Base-by-base conservation (phyloP, 1,140 invertebrate species). In the Ostrea edulis region DNA sequence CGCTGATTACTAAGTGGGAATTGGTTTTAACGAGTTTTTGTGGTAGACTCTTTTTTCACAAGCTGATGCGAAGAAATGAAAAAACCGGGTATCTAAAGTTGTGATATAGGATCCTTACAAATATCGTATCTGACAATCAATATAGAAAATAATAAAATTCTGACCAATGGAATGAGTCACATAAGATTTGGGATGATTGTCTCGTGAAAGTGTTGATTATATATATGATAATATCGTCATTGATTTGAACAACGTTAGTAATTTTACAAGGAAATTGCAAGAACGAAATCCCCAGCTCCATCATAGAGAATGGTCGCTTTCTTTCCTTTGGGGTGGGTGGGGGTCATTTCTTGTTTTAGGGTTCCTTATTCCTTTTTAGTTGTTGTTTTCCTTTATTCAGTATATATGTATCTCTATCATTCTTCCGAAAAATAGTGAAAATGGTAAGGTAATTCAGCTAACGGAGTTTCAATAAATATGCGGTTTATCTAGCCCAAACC, bases 11-110 rank as follows among this genome's bases (percentile, higher is more conserved):
- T 77, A 77, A 77, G 68, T 77, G 68, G 35, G 68, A 77, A 77
- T 77, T 77, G 68, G 68, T 35, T 77, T 77, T 77, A 77, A 77
- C 17, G 68, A 35, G 25, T 77, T 77, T 77, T 29, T 77, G 65
- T 12, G 25, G 68, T 77, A 14, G 12, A 77, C 9, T 62, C n/a
- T 62, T 62, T 20, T 20, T 62, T 17, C 55, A 62, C 22, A 29
- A 25, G 8, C 68, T 35, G 68, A 14, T 77, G 68, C 25, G 68
- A 77, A 77, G 55, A 77, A 29, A 29, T 77, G 68, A 25, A 29
- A 77, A 77, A 77, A 35, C 68, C 68, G 35, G 68, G 25, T 29
- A 77, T n/a, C 12, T n/a, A 62, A 62, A 62, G 55, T n/a, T 62
- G 35, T 44, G 35, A 44, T 44, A 44, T 44, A 44, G 35, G 35